Base-by-base conservation (phyloP, 2,888 invertebrate species). In the Epiperipatus broadwayi region DNA sequence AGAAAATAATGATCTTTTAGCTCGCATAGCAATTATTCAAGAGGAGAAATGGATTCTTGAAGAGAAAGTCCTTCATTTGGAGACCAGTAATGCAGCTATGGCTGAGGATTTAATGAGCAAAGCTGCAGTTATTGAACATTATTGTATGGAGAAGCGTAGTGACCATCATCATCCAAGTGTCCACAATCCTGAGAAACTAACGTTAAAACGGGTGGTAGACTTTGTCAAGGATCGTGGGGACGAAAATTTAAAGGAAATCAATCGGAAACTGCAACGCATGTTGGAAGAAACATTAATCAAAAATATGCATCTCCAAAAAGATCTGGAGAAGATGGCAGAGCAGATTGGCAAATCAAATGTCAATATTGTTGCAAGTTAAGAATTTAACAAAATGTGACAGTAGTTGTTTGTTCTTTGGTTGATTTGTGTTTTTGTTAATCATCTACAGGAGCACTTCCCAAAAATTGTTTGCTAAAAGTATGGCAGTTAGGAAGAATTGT, bases 251-350 rank as follows among this genome's bases (percentile, higher is more conserved):
- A 50, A 41, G 30, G 51, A 53, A 35, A 46, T 46, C 7, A 49
- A 49, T 30, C 45, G 47, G 35, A 59, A 58, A 39, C 50, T 64
- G 43, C 64, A 64, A 47, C 50, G 56, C 28, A 60, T 65, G 56
- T 48, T 66, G 20, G 65, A 65, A 46, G 66, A 66, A 49, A 65
- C 63, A 2, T 54, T 66, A 5, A 64, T 62, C 16, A 65, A 65
- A 47, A 66, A 66, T 49, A 64, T 66, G 62, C 60, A 64, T 49
- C 50, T 66, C 37, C 63, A 66, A 47, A 52, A 59, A 52, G 58
- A n/a, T n/a, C n/a, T n/a, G n/a, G n/a, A n/a, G n/a, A n/a, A n/a
- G n/a, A n/a, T 58, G 40, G 8, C 10, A 31, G 7, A 12, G 14
- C 31, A 7, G 15, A 25, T 10, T 10, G n/a, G n/a, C n/a, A n/a